phyloP scores from a whole-genome alignment of 2,113 vertebrate species.

The Zosterops hypoxanthus region DNA sequence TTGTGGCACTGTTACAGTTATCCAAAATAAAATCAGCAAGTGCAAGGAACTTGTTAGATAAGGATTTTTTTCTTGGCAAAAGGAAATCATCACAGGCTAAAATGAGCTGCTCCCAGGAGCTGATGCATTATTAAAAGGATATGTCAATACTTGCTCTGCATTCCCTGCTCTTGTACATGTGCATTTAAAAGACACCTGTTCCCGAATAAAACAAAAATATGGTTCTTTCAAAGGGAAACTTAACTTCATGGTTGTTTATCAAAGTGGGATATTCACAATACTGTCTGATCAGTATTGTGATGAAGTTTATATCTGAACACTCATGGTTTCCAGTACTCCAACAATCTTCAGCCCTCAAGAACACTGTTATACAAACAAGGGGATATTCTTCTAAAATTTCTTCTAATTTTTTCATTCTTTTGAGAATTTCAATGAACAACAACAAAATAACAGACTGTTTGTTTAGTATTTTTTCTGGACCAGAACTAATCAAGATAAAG shows the following conservation, averaged over 20 bases:
- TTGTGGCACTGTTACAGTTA: not conserved
- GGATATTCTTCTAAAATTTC: not conserved
- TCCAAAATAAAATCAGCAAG: constrained; percentile 28
- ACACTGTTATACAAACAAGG: not conserved
- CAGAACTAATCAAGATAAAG: not conserved
- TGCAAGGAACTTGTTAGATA: not conserved
- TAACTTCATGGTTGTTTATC: not conserved
- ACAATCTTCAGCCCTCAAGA: not conserved
- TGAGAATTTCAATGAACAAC: not conserved
- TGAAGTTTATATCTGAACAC: not conserved
- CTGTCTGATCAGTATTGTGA: not conserved
- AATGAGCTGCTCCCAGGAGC: not conserved
- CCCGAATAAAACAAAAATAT: not conserved
- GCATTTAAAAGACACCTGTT: not conserved
- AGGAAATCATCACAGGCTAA: not conserved
- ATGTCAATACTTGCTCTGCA: not conserved
- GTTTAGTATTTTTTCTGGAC: not conserved
- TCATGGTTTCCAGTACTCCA: not conserved
- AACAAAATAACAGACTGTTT: not conserved
- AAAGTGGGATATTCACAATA: not conserved
- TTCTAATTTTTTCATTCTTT: not conserved
- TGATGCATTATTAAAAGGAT: not conserved
- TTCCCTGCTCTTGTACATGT: accelerated
- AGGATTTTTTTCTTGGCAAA: not conserved
- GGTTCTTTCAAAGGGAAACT: not conserved